Evolutionary conservation across 2,797 vertebrate genomes (phyloP), one percentile per base, ranked within the genome.

Genomic region (Erithacus rubecula): DNA sequence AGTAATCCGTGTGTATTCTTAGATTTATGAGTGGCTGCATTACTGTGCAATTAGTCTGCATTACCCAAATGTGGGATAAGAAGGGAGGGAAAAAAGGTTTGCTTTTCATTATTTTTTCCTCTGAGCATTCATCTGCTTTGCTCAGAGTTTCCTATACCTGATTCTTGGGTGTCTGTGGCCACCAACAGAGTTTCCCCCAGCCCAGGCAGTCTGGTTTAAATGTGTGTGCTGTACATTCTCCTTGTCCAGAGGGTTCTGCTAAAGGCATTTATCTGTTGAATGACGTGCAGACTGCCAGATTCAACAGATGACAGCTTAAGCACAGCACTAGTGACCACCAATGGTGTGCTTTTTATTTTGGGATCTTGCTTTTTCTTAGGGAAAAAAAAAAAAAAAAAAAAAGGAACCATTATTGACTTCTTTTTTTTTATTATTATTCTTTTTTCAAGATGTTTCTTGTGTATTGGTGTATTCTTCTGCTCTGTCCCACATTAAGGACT

Each of bases 191-290:
- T 83, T 97, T 91, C 47, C 95, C 83, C 70, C 44, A 67, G 77
- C 59, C 60, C 30, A 18, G 72, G 90, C 59, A 90, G 90, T 90
- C 92, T 96, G 92, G 85, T 94, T 96, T 94, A 82, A 96, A 93
- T 76, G 87, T 77, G 90, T 94, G 91, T 7, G 37, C 77, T 96
- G 89, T 95, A 55, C 86, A 86, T 97, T 95, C 95, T 85, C 89
- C 29, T 79, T 94, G 96, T 96, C 96, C 91, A 9, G 93, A 91
- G 93, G 83, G 90, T 62, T 97, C 97, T 98, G 97, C 87, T 96
- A 98, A 97, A 98, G 90, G 94, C 95, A 98, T 98, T 98, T 97
- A 97, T 97, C 97, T 98, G 93, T 80, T 93, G 85, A 96, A 96
- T 52, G 87, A 96, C 63, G 15, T 46, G 65, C 82, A 94, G 94